These are phyloP conservation scores for Prietella phreatophila DNA, from an alignment of 2,113 vertebrate genomes.

Conservation along the genomic window DNA sequence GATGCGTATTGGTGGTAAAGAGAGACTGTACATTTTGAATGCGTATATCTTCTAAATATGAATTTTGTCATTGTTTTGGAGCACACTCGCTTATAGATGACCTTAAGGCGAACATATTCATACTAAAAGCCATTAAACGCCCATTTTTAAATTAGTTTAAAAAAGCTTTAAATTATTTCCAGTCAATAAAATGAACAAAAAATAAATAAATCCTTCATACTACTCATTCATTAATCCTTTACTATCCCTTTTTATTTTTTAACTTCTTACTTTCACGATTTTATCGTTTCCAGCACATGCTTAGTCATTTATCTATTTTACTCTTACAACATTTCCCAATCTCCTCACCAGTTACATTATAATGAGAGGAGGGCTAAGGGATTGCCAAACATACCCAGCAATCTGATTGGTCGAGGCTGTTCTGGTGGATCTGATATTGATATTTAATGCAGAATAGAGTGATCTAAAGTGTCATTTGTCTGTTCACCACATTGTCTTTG, in stretches of 20 bases:
- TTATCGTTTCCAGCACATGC: background rate
- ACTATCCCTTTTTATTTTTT: background rate
- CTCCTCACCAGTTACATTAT: background rate
- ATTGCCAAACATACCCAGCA: background rate
- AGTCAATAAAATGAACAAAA: background rate
- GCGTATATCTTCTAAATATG: no score
- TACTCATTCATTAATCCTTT: background rate
- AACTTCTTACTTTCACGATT: background rate
- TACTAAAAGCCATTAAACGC: no score
- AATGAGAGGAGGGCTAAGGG: background rate
- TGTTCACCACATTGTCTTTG: background rate
- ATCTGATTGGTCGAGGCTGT: background rate
- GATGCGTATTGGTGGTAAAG: no score
- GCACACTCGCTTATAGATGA: no score
- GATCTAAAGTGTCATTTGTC: background rate
- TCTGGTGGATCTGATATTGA: background rate
- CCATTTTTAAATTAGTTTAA: background rate
- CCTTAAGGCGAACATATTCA: no score
- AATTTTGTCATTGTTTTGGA: no score
- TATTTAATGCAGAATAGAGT: background rate
- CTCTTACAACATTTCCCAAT: background rate
- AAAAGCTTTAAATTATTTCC: background rate
- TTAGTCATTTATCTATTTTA: background rate
- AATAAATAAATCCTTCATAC: background rate
- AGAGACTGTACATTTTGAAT: no score